Conservation (phyloP, 30 jellyfish, hydroid and myxozoan species). For the Hydractinia symbiolongicarpus region DNA sequence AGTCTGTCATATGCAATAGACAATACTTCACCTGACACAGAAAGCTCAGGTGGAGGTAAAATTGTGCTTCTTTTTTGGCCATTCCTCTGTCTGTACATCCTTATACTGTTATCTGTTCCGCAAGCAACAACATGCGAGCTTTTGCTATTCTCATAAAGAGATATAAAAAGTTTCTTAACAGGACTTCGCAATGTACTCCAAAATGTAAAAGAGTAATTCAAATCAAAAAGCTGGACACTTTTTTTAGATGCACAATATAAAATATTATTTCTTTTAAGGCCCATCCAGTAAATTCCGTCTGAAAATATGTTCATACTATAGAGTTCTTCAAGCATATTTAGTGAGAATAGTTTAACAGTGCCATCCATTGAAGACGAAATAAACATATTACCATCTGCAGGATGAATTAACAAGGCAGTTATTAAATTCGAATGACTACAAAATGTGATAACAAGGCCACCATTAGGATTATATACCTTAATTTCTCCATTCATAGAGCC, state of each 20-base stretch:
- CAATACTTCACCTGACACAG: slow-evolving; percentile 25
- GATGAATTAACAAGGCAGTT: slow-evolving; percentile 62
- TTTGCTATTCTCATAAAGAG: slow-evolving; percentile 8
- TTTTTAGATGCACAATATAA: slow-evolving; percentile 48
- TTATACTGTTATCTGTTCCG: slow-evolving; percentile 42
- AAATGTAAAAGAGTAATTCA: slow-evolving; percentile 53
- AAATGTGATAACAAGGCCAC: slow-evolving; percentile 56
- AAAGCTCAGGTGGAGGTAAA: slow-evolving; percentile 71
- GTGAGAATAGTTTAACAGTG: slow-evolving; percentile 50
- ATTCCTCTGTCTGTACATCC: slow-evolving; percentile 31
- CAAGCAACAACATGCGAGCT: slow-evolving; percentile 36
- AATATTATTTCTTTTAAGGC: slow-evolving; percentile 25
- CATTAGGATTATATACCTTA: slow-evolving; percentile 39
- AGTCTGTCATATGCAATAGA: slow-evolving; percentile 57
- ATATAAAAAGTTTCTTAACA: slow-evolving; percentile 39
- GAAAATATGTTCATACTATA: slow-evolving; percentile 42
- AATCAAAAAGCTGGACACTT: slow-evolving; percentile 49
- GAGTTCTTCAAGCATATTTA: slow-evolving; percentile 57
- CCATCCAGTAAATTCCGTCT: slow-evolving; percentile 62
- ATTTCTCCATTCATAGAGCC: slow-evolving; percentile 75
- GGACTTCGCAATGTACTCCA: slow-evolving; percentile 69
- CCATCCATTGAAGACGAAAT: slow-evolving; percentile 80
- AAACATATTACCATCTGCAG: slow-evolving; percentile 44
- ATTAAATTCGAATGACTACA: slow-evolving; percentile 40
- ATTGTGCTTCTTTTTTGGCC: slow-evolving; percentile 55